These are phyloP conservation scores for Taxidea taxus DNA, from an alignment of 2,113 vertebrate genomes.

Conservation along the genomic window DNA sequence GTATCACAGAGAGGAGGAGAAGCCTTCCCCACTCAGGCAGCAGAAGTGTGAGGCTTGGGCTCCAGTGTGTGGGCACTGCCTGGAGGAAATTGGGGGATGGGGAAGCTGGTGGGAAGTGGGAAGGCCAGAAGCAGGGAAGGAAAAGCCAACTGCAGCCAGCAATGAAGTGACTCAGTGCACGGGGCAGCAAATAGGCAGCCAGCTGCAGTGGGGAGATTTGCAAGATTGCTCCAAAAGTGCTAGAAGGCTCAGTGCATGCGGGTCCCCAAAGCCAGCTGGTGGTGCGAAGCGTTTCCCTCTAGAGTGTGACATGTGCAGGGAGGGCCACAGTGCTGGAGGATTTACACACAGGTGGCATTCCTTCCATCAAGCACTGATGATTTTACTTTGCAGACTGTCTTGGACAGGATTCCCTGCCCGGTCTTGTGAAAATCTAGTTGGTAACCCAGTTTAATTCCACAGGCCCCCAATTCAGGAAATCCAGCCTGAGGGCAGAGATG, in stretches of 20 bases:
- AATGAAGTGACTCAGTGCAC: accelerated
- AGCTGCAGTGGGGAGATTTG: not conserved
- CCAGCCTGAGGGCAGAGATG: not conserved
- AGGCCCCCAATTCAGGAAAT: not conserved
- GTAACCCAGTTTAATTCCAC: not conserved
- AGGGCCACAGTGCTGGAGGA: accelerated
- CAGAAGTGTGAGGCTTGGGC: not conserved
- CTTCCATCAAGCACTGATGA: not conserved
- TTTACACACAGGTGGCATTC: not conserved
- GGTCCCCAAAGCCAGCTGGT: not conserved
- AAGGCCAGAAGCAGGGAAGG: not conserved
- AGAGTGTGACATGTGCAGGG: not conserved
- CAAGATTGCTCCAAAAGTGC: not conserved
- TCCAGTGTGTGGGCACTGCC: not conserved
- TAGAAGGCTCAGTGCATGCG: not conserved
- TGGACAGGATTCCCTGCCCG: not conserved
- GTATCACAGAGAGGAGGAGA: not conserved
- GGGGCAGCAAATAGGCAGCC: not conserved
- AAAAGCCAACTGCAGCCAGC: too few species aligned
- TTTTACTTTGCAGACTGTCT: constrained; percentile 30
- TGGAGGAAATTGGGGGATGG: not conserved
- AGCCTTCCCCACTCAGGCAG: not conserved
- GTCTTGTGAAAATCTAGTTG: not conserved
- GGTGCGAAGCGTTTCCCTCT: not conserved
- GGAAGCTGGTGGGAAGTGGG: too few species aligned